These are phyloP conservation scores for Amphiduros pacificus DNA, from an alignment of 2,888 invertebrate species.

Conservation along the genomic window DNA sequence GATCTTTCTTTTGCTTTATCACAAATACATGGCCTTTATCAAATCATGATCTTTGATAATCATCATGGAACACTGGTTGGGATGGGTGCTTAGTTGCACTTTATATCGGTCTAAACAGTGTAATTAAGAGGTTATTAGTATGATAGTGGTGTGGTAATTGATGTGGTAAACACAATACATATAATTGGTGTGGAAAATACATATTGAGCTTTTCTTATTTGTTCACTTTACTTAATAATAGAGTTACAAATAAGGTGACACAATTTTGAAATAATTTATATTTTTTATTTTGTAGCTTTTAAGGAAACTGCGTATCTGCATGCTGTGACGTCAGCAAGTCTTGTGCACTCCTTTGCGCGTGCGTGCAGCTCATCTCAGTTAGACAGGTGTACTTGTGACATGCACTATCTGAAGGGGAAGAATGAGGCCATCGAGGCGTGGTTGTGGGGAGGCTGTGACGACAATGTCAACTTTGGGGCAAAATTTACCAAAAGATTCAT, in stretches of 20 bases:
- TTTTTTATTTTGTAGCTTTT: constrained; percentile 73
- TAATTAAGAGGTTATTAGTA: not conserved
- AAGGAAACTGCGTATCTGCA: constrained; percentile 95
- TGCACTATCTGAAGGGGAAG: constrained; percentile 15
- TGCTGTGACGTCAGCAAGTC: constrained; percentile 92
- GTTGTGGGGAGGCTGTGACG: constrained; percentile 97
- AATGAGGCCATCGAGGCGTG: constrained; percentile 56
- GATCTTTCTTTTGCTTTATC: too few species aligned
- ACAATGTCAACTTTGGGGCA: constrained; percentile 94
- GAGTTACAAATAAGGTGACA: too few species aligned
- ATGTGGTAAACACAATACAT: not conserved
- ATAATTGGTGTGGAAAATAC: not conserved
- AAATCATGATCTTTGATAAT: too few species aligned
- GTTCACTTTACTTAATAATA: too few species aligned
- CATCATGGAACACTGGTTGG: too few species aligned
- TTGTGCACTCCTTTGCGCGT: constrained; percentile 88
- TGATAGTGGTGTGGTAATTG: not conserved
- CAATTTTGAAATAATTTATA: constrained; percentile 12
- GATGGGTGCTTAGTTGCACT: too few species aligned
- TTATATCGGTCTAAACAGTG: too few species aligned
- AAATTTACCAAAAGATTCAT: constrained; percentile 91
- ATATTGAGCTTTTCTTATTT: too few species aligned
- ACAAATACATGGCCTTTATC: too few species aligned
- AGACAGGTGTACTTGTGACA: constrained; percentile 93
- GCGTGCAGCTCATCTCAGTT: constrained; percentile 93